Evolutionary conservation across 2,888 invertebrate genomes (phyloP).

Genomic region (Athalia circularis): DNA sequence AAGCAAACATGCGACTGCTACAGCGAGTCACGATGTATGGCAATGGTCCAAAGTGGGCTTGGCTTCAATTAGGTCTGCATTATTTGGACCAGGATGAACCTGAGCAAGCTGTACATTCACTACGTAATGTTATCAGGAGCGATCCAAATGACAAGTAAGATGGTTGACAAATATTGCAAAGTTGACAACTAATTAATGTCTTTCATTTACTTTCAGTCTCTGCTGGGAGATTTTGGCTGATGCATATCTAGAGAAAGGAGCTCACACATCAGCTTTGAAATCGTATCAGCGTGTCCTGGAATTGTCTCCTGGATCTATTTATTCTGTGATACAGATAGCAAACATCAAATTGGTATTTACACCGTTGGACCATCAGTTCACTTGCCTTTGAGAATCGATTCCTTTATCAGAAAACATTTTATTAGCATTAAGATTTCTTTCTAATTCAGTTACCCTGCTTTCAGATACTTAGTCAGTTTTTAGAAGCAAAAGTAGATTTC

Average conservation of each 20-base stretch:
- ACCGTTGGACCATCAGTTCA: constrained; percentile 19
- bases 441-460: constrained; percentile 56
- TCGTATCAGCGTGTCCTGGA: constrained; percentile 88
- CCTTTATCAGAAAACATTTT: constrained; percentile 40
- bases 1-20: constrained; percentile 80
- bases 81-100: constrained; percentile 85
- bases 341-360: constrained; percentile 80
- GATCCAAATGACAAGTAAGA: constrained; percentile 81
- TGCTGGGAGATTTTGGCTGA: constrained; percentile 94
- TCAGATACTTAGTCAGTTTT: constrained; percentile 80
- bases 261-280: constrained; percentile 91
- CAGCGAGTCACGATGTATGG: constrained; percentile 75
- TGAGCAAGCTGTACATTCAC: constrained; percentile 84
- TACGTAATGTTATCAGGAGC: constrained; percentile 83
- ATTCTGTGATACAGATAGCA: constrained; percentile 86
- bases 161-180: constrained; percentile 9
- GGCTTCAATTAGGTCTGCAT: constrained; percentile 89
- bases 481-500: constrained; percentile 85
- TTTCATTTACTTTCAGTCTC: constrained; percentile 70
- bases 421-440: constrained; percentile 56
- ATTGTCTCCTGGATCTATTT: constrained; percentile 80
- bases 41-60: constrained; percentile 83
- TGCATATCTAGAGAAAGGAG: constrained; percentile 91
- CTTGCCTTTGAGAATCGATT: not conserved
- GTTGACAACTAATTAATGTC: not conserved